Evolutionary conservation across 1,140 invertebrate genomes (phyloP).

Genomic region (Heliconius himera): DNA sequence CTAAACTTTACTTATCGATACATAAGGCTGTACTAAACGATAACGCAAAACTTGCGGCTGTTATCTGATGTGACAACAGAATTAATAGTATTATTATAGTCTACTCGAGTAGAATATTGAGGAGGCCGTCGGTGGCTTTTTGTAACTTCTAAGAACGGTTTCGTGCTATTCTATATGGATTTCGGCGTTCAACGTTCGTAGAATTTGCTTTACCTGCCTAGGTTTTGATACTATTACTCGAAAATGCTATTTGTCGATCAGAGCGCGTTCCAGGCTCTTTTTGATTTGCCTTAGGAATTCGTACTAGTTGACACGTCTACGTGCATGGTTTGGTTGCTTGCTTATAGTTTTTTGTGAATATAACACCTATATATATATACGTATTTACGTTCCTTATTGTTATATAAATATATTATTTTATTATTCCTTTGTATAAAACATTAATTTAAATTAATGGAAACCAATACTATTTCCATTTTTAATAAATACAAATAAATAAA

Average conservation of each 20-base stretch:
- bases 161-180: conserved; percentile 58
- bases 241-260: conserved; percentile 36
- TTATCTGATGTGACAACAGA: conserved; percentile 72
- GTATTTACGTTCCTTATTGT: too few species aligned
- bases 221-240: conserved; percentile 44
- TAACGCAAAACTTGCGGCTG: conserved; percentile 39
- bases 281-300: conserved; percentile 22
- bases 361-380: neutral
- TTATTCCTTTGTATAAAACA: too few species aligned
- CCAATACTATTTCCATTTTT: neutral
- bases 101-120: conserved; percentile 60
- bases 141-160: conserved; percentile 67
- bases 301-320: conserved; percentile 20
- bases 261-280: conserved; percentile 31
- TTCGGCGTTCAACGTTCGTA: conserved; percentile 47
- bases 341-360: neutral
- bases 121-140: conserved; percentile 59
- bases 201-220: conserved; percentile 53
- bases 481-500: neutral
- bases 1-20: conserved; percentile 34
- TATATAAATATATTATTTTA: too few species aligned
- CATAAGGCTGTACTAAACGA: conserved; percentile 37
- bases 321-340: neutral
- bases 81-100: conserved; percentile 79
- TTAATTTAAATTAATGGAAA: too few species aligned